phyloP scores from a whole-genome alignment of 1,140 invertebrate species.

The Prorops nasuta region DNA sequence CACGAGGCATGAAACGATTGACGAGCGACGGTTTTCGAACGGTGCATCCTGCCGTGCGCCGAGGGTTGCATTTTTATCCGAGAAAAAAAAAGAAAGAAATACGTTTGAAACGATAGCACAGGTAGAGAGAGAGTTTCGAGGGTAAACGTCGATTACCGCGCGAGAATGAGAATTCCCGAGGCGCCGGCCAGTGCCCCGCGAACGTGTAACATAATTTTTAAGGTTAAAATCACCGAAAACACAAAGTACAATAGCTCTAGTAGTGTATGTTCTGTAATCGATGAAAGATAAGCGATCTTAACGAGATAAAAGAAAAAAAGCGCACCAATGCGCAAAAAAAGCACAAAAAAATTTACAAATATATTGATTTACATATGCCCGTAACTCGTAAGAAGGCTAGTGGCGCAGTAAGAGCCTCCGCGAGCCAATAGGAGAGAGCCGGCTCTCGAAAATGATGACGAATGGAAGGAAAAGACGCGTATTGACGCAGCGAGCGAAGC shows the following conservation, averaged over 20 bases:
- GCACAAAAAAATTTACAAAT: slow-evolving; percentile 57
- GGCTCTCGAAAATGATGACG: too few relatives aligned
- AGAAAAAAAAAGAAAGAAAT: slow-evolving; percentile 8
- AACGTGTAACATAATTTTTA: slow-evolving; percentile 51
- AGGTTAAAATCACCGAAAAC: slow-evolving; percentile 38
- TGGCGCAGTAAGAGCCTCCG: slow-evolving; percentile 39
- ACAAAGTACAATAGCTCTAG: slow-evolving; percentile 54
- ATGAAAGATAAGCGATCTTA: slow-evolving; percentile 44
- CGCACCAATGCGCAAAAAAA: slow-evolving; percentile 33
- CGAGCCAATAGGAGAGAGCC: too few relatives aligned
- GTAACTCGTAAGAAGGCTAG: slow-evolving; percentile 55
- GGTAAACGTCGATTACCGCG: slow-evolving; percentile 6
- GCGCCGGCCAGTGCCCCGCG: slow-evolving; percentile 42
- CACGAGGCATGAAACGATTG: slow-evolving; percentile 42
- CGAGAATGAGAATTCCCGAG: slow-evolving; percentile 31
- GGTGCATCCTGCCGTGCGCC: slow-evolving; percentile 45
- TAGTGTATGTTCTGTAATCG: slow-evolving; percentile 59
- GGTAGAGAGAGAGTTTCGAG: slow-evolving; percentile 6
- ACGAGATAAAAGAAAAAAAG: slow-evolving; percentile 43
- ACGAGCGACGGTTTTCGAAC: slow-evolving; percentile 43
- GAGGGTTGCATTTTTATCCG: slow-evolving; percentile 39
- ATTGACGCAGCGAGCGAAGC: neutral
- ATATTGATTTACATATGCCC: slow-evolving; percentile 60
- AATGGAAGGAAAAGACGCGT: too few relatives aligned
- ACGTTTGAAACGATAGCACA: neutral